These are phyloP conservation scores for Harpagoxenus sublaevis DNA, from an alignment of 2,888 invertebrate species.

Conservation along the genomic window DNA sequence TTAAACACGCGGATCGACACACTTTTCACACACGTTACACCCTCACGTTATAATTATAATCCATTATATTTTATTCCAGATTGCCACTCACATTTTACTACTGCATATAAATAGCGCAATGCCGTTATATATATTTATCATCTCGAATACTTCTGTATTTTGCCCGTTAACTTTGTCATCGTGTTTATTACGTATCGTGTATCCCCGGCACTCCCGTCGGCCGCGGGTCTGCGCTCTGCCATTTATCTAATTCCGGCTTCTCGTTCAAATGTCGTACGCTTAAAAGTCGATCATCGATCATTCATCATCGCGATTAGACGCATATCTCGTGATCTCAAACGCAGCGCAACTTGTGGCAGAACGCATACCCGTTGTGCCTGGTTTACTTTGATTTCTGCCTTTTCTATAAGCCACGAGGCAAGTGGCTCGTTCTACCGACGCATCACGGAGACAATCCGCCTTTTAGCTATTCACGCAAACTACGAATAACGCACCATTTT, in stretches of 20 bases:
- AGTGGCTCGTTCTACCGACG: slow-evolving; percentile 61
- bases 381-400: slow-evolving; percentile 78
- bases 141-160: slow-evolving; percentile 76
- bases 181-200: slow-evolving; percentile 74
- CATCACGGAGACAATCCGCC: not conserved
- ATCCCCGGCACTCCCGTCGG: slow-evolving; percentile 74
- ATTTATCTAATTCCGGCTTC: slow-evolving; percentile 39
- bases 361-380: slow-evolving; percentile 76
- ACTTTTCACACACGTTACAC: slow-evolving; percentile 50
- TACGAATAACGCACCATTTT: not conserved
- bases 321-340: not conserved
- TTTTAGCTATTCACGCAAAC: not conserved
- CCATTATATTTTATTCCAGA: slow-evolving; percentile 86
- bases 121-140: slow-evolving; percentile 73
- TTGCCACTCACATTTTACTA: slow-evolving; percentile 82
- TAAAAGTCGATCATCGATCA: slow-evolving; percentile 62
- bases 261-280: slow-evolving; percentile 14
- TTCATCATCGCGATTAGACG: slow-evolving; percentile 36
- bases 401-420: slow-evolving; percentile 72
- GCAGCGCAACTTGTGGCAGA: slow-evolving; percentile 72
- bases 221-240: slow-evolving; percentile 80
- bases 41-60: slow-evolving; percentile 83
- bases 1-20: slow-evolving; percentile 28
- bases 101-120: slow-evolving; percentile 77
- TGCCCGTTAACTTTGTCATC: slow-evolving; percentile 76